Conservation (phyloP, 2,797 vertebrate species). For the Propithecus perrieri region DNA sequence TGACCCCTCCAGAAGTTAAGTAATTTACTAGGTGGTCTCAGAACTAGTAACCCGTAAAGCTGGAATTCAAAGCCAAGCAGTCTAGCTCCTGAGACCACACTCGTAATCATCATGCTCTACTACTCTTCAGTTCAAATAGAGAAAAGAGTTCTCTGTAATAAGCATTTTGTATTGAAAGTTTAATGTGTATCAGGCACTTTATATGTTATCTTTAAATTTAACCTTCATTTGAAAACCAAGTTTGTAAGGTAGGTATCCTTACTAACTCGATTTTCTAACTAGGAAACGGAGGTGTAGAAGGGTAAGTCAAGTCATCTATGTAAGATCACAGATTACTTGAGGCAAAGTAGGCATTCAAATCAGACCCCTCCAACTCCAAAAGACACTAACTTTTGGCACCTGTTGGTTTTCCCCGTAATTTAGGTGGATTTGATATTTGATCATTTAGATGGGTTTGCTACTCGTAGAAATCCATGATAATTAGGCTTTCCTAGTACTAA, state of each 20-base stretch:
- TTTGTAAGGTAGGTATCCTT: background rate
- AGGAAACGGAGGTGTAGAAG: background rate
- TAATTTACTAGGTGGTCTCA: background rate
- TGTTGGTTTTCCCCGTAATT: background rate
- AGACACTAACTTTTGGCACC: background rate
- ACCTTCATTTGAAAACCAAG: background rate
- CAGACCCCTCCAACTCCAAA: background rate
- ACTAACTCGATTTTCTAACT: background rate
- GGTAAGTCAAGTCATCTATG: background rate
- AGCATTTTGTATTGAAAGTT: background rate
- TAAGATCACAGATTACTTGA: background rate
- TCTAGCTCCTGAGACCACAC: background rate
- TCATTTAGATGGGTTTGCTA: background rate
- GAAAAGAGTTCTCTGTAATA: background rate
- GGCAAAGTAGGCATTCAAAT: background rate
- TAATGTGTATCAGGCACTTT: background rate
- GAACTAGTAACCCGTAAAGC: background rate
- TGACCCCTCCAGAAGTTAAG: background rate
- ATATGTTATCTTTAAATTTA: background rate
- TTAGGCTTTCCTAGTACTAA: background rate
- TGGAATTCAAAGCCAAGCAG: background rate
- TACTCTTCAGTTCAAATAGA: background rate
- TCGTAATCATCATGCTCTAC: background rate
- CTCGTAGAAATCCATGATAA: background rate
- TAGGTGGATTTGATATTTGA: background rate